phyloP scores from a whole-genome alignment of 2,113 vertebrate genomes.

The Menura novaehollandiae region DNA sequence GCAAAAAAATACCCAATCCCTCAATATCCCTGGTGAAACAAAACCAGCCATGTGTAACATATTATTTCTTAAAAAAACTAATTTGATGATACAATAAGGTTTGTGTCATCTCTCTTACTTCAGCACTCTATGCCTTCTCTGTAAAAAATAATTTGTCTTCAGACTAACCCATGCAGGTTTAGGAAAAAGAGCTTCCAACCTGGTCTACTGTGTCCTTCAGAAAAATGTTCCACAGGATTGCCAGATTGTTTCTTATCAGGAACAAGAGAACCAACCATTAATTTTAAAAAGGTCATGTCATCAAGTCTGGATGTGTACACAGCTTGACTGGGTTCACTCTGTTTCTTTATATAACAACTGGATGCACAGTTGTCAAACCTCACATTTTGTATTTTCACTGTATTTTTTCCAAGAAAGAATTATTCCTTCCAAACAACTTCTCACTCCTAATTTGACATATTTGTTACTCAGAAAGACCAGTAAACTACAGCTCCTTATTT shows the following conservation, averaged over 20 bases:
- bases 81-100: background rate
- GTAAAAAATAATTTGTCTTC: constrained; percentile 22
- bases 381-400: background rate
- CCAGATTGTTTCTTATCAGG: background rate
- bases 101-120: background rate
- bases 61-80: background rate
- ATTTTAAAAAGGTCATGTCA: background rate
- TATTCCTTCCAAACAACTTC: background rate
- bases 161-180: constrained; percentile 8
- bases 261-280: background rate
- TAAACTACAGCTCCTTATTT: background rate
- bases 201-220: constrained; percentile 16
- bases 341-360: background rate
- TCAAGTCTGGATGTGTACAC: background rate
- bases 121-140: background rate
- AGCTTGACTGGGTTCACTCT: background rate
- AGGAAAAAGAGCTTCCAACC: constrained; percentile 33
- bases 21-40: background rate
- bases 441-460: background rate
- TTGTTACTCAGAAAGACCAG: background rate
- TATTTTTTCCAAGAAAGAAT: background rate
- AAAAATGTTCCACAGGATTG: constrained; percentile 42
- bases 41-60: background rate
- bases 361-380: background rate
- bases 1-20: background rate